Evolutionary conservation across 1,140 invertebrate species (phyloP).

Genomic region (Diorhabda sublineata): DNA sequence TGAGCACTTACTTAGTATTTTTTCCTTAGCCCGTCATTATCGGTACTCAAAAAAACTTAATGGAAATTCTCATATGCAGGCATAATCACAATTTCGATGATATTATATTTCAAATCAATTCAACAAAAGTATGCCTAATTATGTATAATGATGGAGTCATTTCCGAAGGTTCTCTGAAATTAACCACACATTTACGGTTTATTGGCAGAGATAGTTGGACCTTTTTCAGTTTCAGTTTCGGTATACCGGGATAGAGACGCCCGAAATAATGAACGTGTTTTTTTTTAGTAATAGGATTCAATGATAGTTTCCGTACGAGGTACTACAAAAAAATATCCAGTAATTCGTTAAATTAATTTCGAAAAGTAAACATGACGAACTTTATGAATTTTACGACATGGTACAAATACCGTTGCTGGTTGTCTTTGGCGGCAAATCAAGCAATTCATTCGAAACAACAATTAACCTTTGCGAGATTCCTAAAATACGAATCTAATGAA

Average conservation of each 20-base stretch:
- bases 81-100: constrained; percentile 6
- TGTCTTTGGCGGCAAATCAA: background rate
- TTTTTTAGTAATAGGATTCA: background rate
- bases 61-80: constrained; percentile 4
- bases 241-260: no score
- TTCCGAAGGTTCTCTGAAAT: background rate
- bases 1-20: background rate
- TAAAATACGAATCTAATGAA: constrained; percentile 16
- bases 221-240: no score
- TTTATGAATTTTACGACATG: background rate
- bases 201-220: background rate
- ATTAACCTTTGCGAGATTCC: constrained; percentile 17
- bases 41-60: constrained; percentile 4
- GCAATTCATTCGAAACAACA: constrained; percentile 9
- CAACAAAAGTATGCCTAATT: constrained; percentile 8
- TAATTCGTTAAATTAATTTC: background rate
- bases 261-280: background rate
- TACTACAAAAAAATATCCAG: background rate
- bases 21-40: background rate
- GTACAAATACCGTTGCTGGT: background rate
- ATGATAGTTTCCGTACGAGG: background rate
- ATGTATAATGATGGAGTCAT: constrained; percentile 5
- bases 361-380: background rate
- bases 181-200: background rate
- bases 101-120: constrained; percentile 9